Evolutionary conservation across 2,113 vertebrate genomes (phyloP).

Genomic region (Meles meles): DNA sequence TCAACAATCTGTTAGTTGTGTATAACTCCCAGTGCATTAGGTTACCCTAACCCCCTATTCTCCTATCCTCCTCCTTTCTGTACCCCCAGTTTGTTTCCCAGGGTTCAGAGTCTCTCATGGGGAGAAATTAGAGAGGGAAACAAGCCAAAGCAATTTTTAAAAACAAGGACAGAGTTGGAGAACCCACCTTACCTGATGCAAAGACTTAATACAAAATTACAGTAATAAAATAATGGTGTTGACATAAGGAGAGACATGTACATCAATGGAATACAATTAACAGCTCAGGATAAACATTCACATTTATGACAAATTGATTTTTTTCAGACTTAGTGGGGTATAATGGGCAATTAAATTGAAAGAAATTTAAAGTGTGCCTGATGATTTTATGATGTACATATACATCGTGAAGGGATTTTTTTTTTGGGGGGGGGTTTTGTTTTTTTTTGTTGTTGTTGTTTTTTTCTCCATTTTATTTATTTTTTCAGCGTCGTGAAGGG

Average conservation of each 20-base stretch:
- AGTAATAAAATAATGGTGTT: neutral
- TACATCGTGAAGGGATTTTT: neutral
- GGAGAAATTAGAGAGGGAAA: too few species aligned
- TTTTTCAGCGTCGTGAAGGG: neutral
- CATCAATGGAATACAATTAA: neutral
- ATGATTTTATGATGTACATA: neutral
- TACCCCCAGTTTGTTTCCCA: too few species aligned
- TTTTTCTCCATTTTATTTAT: too few species aligned
- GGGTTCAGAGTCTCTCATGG: too few species aligned
- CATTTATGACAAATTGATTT: neutral
- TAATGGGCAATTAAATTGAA: neutral
- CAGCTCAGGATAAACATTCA: neutral
- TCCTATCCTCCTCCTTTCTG: too few species aligned
- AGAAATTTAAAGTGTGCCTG: neutral
- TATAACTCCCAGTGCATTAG: too few species aligned
- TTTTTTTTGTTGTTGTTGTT: too few species aligned
- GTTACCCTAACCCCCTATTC: too few species aligned
- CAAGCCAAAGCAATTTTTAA: neutral
- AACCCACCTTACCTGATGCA: neutral
- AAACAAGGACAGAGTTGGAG: neutral
- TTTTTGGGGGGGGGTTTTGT: too few species aligned
- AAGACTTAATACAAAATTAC: neutral
- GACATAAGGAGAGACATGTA: neutral
- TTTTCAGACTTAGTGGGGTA: neutral
- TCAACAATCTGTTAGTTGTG: too few species aligned